A percentile compares a stretch with the other conserved stretches of the same genome.
Conservation (phyloP, 1,140 invertebrate species). For the Delia radicum region DNA sequence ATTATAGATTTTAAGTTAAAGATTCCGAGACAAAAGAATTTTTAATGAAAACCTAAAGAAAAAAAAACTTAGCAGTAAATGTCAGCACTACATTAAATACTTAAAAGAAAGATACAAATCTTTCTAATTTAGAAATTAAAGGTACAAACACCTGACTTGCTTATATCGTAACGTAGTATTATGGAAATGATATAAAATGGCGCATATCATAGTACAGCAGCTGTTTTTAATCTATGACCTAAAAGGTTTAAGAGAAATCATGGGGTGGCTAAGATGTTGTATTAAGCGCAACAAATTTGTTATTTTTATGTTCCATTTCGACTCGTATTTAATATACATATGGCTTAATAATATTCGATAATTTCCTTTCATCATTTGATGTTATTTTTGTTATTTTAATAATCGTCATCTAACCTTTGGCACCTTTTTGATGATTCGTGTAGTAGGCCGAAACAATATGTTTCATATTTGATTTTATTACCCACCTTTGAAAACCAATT, state of each 20-base stretch:
- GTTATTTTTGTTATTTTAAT: neutral
- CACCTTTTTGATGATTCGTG: constrained; percentile 2
- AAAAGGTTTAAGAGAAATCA: neutral
- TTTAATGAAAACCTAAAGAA: constrained; percentile 3
- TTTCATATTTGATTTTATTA: neutral
- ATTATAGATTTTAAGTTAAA: constrained; percentile 6
- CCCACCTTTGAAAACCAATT: neutral
- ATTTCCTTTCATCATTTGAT: neutral
- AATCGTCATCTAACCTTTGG: neutral
- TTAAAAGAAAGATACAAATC: neutral
- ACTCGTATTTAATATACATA: neutral
- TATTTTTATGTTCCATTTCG: neutral
- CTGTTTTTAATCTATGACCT: neutral
- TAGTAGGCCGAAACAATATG: neutral
- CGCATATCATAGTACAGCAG: neutral
- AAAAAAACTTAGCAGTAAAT: neutral
- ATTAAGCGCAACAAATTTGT: constrained; percentile 9
- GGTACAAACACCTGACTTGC: constrained; percentile 9
- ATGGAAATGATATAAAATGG: neutral
- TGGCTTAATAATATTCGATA: constrained; percentile 7
- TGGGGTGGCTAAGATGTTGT: neutral
- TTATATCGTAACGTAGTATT: neutral
- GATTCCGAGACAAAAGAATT: constrained; percentile 8
- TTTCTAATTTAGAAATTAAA: constrained; percentile 14
- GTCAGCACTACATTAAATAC: constrained; percentile 1